Conservation (phyloP, 2,797 vertebrate species). For the Lepus townsendii region DNA sequence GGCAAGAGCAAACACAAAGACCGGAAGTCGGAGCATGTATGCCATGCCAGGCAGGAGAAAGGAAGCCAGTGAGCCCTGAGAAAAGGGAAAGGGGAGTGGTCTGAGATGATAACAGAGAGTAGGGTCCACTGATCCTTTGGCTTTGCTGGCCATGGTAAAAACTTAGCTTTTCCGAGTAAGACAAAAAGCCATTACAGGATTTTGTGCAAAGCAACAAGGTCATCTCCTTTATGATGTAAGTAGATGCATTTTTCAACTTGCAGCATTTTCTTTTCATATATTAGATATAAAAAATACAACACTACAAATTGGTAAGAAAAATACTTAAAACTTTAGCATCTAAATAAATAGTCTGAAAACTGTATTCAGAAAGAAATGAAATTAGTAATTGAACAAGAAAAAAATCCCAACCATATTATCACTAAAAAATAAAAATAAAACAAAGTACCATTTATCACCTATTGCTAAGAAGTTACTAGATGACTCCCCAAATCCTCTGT, state of each 20-base stretch:
- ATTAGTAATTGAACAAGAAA: conserved; percentile 24
- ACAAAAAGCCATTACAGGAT: background rate
- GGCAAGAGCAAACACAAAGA: background rate
- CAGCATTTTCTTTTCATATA: background rate
- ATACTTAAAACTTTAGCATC: background rate
- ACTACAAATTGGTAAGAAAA: conserved; percentile 4
- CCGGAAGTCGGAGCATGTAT: background rate
- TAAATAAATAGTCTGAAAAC: conserved; percentile 23
- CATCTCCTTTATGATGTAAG: background rate
- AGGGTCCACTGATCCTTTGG: background rate
- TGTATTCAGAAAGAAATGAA: conserved; percentile 34
- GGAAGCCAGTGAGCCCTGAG: background rate
- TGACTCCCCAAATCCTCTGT: background rate
- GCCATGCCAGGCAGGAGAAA: background rate
- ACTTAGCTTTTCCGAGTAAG: background rate
- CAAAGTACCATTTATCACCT: background rate
- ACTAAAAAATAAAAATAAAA: conserved; percentile 61
- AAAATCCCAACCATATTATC: background rate
- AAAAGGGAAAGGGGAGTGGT: background rate
- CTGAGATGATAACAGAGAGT: background rate
- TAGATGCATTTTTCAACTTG: background rate
- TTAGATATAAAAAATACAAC: background rate
- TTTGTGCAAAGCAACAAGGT: background rate
- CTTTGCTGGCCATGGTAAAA: background rate
- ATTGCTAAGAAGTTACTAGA: background rate